phyloP scores from a whole-genome alignment of 2,888 invertebrate genomes.

The Oligia strigilis region DNA sequence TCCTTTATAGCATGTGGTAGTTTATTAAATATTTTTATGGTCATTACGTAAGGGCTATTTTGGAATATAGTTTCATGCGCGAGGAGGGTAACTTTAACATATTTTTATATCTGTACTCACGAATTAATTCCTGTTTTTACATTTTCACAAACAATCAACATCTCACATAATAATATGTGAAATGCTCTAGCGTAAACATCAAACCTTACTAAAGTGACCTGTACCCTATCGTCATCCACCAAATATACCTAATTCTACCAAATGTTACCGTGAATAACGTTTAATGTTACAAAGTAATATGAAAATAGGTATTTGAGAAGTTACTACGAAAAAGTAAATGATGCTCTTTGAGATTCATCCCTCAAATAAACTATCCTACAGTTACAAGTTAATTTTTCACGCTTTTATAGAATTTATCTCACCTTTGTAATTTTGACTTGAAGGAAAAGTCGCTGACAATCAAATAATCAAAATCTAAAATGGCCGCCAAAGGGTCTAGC shows the following conservation, averaged over 20 bases:
- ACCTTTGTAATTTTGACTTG: not conserved
- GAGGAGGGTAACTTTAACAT: too few species aligned
- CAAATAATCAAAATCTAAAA: too few species aligned
- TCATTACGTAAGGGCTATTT: too few species aligned
- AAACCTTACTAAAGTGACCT: not conserved
- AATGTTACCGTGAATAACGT: not conserved
- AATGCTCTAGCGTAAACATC: not conserved
- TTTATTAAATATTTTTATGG: too few species aligned
- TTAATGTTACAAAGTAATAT: not conserved
- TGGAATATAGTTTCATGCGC: too few species aligned
- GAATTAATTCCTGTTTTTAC: not conserved
- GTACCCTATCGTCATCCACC: not conserved
- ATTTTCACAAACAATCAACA: not conserved
- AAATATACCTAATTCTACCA: not conserved
- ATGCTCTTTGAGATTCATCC: slow-evolving; percentile 21
- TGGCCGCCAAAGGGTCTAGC: too few species aligned
- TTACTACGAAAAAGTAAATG: not conserved
- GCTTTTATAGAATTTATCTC: not conserved
- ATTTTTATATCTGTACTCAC: not conserved
- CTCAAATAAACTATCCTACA: not conserved
- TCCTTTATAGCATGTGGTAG: too few species aligned
- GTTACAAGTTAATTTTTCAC: slow-evolving; percentile 8
- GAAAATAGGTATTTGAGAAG: not conserved
- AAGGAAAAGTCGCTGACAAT: too few species aligned
- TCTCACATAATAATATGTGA: not conserved